Conservation (phyloP, 2,113 vertebrate genomes). For the Menura novaehollandiae region DNA sequence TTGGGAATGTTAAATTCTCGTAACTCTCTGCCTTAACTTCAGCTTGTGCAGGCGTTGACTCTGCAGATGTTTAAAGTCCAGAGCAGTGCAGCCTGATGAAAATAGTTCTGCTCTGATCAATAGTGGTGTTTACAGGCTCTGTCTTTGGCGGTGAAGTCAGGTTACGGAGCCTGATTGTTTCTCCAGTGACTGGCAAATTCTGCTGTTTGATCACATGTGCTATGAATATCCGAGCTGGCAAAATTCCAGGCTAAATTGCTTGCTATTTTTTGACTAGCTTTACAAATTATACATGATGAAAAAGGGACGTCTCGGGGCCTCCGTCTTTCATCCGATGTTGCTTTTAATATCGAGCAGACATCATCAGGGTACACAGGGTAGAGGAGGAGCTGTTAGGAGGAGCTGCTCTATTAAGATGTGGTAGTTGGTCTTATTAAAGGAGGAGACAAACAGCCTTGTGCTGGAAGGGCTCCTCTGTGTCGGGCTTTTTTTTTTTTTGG, state of each 20-base stretch:
- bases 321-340: neutral
- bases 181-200: conserved; percentile 13
- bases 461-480: neutral
- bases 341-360: neutral
- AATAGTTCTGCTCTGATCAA: neutral
- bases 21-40: neutral
- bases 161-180: neutral
- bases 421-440: neutral
- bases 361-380: neutral
- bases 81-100: neutral
- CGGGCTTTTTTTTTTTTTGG: rapidly evolving
- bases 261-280: neutral
- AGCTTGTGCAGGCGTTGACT: neutral
- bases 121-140: neutral
- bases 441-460: neutral
- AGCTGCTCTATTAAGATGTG: neutral
- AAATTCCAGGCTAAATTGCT: neutral
- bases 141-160: neutral
- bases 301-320: neutral
- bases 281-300: neutral
- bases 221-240: neutral
- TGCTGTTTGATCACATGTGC: conserved; percentile 3
- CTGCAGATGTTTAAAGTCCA: neutral
- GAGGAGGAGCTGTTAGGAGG: neutral
- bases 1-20: neutral